Evolutionary conservation across 2,797 vertebrate genomes (phyloP), one percentile per base, ranked within the genome.

Genomic region (Bovichtus variegatus): DNA sequence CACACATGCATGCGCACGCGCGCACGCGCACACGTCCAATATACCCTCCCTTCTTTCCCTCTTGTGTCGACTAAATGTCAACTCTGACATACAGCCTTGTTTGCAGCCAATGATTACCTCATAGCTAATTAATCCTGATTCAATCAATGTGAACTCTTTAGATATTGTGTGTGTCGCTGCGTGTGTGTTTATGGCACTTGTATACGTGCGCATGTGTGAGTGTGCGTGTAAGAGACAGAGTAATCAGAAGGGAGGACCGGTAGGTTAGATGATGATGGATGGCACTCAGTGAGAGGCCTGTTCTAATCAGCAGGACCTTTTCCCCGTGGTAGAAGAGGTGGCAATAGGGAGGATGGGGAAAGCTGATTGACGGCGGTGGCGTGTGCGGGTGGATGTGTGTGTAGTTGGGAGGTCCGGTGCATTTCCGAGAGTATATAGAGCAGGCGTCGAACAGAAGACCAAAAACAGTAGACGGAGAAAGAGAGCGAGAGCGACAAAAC

Each of bases 31-130:
- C 55, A n/a, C 25, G n/a, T n/a, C n/a, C n/a, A 2, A 34, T 31
- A 34, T 31, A 53, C 62, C 19, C 54, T 81, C 53, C 51, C 54
- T 51, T 72, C 76, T 75, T 83, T 74, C 64, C 80, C 75, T 81
- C 79, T 71, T 8, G 78, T 67, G 84, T 91, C 77, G 83, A 90
- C 86, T 87, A 90, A 93, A 91, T 89, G 87, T 89, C 93, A 91
- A 88, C 88, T 94, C 92, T 95, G 88, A 88, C 89, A 16, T 83
- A 91, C 87, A 88, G 78, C 90, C 88, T 92, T 93, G 91, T 95
- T 95, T 95, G 92, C 92, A 87, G 92, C 90, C 93, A 94, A 92
- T 94, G 94, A 95, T 96, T 96, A 96, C 94, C 94, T 96, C 90
- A 95, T 90, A 93, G 84, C 73, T 94, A 95, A 95, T 97, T 96